Evolutionary conservation across 2,113 vertebrate species (phyloP), one percentile per base, ranked within the genome.

Genomic region (Sylvietta virens): DNA sequence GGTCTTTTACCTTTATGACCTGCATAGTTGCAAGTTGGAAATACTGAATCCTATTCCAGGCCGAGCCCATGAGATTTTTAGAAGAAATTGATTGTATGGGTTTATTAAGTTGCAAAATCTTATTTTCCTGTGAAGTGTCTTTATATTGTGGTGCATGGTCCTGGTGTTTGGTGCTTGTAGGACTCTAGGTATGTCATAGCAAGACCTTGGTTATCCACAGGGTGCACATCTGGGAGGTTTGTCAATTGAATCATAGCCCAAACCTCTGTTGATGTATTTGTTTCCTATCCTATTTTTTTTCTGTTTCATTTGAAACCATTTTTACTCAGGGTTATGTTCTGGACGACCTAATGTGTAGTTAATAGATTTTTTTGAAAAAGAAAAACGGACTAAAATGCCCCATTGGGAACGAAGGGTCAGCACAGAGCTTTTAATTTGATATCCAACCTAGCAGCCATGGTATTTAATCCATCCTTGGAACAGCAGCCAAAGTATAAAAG

Each of bases 341-440:
- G 51, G 21, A 84, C 27, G 19, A 77, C 50, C 37, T 94, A 83
- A 88, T 93, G 81, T 86, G 86, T 66, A 62, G 42, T 86, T 88
- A 94, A 90, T 65, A 73, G 44, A 13, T 85, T 66, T 76, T 61
- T 60, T 28, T 15, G 9, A 27, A 53, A 67, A 33, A 8, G 6
- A 76, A 51, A 58, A 69, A 56, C 31, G 2, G 2, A 44, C 69
- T 81, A 11, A 85, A 88, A 39, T 35, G 57, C 17, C 21, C 86
- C 60, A 7, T 53, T 91, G 77, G 83, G 80, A 95, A 56, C 65
- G 51, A 71, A 71, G 83, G 81, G 86, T 92, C 92, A 81, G 77
- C 61, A 39, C 45, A 33, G 82, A 92, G 81, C 90, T 91, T 95
- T 96, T 90, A 72, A 94, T 96, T 62, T 94, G 65, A 73, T 79